phyloP scores from a whole-genome alignment of 2,888 invertebrate species.

The Temnothorax ravouxi region DNA sequence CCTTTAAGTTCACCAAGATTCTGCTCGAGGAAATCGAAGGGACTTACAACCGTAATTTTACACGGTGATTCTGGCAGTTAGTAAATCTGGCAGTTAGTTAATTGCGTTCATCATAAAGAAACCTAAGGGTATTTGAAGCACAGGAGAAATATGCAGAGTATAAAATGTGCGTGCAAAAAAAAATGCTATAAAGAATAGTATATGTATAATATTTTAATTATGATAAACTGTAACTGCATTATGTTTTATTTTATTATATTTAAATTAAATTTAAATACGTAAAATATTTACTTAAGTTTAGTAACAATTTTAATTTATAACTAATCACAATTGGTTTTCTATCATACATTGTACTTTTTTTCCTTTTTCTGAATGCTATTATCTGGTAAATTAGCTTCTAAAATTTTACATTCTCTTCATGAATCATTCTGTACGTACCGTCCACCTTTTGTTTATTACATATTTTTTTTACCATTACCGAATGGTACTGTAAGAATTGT shows the following conservation, averaged over 20 bases:
- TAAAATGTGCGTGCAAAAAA: neutral
- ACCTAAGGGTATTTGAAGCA: neutral
- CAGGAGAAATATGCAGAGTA: neutral
- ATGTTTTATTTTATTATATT: constrained; percentile 3
- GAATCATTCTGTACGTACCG: neutral
- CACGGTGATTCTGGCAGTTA: neutral
- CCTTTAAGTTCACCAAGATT: constrained; percentile 20
- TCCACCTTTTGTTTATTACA: neutral
- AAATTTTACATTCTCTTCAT: neutral
- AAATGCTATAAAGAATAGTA: neutral
- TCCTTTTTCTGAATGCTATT: neutral
- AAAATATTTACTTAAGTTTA: constrained; percentile 11
- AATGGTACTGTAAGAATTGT: constrained; percentile 16
- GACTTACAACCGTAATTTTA: neutral
- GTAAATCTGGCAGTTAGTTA: constrained; percentile 4
- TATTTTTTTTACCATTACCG: neutral
- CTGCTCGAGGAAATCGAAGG: neutral
- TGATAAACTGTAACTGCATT: neutral
- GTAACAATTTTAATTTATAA: neutral
- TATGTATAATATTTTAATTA: neutral
- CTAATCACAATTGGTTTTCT: neutral
- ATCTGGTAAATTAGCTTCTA: neutral
- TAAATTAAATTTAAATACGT: neutral
- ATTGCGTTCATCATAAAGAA: neutral
- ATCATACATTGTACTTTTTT: neutral